Evolutionary conservation across 92 coral and sea anemone species (phyloP).

Genomic region (Palythoa grandiflora): DNA sequence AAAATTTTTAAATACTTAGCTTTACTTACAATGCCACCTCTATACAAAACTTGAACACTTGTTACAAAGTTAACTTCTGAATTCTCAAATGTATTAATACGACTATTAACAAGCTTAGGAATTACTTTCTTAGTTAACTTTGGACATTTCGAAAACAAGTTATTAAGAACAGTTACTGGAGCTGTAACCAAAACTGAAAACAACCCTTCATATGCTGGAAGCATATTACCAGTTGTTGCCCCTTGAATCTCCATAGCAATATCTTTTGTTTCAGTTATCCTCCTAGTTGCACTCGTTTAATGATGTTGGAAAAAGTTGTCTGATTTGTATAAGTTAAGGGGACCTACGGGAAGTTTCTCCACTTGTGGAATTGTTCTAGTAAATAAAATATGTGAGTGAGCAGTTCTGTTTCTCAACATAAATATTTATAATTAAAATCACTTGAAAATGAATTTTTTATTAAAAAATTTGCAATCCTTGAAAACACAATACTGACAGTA

Average conservation of each 20-base stretch:
- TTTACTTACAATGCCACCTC: constrained; percentile 49
- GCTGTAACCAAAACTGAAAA: constrained; percentile 10
- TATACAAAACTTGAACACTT: constrained; percentile 57
- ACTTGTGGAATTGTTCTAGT: neutral
- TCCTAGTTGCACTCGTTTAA: neutral
- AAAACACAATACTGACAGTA: no score
- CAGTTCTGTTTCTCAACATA: neutral
- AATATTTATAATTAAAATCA: neutral
- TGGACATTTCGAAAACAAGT: constrained; percentile 26
- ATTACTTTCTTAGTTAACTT: constrained; percentile 43
- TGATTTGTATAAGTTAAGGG: constrained; percentile 6
- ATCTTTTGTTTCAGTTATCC: neutral
- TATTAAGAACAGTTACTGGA: constrained; percentile 9
- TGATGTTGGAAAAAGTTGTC: no score
- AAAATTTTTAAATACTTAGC: constrained; percentile 29
- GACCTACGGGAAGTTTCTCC: neutral
- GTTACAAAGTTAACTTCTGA: constrained; percentile 27
- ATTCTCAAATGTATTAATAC: neutral
- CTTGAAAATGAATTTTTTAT: neutral
- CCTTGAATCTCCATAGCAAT: constrained; percentile 16
- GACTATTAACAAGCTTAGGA: constrained; percentile 50
- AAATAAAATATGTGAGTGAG: neutral
- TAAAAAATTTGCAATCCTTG: no score
- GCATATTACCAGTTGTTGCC: constrained; percentile 15
- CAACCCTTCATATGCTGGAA: constrained; percentile 39